phyloP scores from a whole-genome alignment of 2,113 vertebrate genomes.

The Bambusicola thoracicus region DNA sequence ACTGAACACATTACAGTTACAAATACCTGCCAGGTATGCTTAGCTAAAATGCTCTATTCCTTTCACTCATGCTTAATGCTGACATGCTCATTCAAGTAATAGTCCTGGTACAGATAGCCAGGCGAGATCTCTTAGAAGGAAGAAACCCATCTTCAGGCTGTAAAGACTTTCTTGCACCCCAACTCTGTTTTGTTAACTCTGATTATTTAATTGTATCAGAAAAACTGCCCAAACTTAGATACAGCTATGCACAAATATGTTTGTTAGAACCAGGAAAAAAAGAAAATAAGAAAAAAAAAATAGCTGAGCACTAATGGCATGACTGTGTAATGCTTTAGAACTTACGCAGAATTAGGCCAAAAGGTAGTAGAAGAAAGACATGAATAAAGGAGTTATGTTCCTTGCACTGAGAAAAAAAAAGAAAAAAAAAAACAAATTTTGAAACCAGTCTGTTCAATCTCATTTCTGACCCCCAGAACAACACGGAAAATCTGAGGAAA shows the following conservation, averaged over 20 bases:
- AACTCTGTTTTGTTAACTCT: not conserved
- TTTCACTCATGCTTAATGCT: not conserved
- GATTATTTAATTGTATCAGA: not conserved
- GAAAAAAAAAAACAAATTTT: not conserved
- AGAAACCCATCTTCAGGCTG: not conserved
- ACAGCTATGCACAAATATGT: not conserved
- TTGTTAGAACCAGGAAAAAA: not conserved
- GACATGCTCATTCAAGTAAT: not conserved
- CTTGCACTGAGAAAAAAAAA: not conserved
- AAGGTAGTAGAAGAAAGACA: not conserved
- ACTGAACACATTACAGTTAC: not conserved
- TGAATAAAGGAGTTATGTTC: not conserved
- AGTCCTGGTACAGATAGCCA: not conserved
- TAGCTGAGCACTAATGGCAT: not conserved
- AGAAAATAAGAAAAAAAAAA: not conserved
- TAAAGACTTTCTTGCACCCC: not conserved
- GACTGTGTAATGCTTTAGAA: not conserved
- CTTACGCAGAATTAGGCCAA: not conserved
- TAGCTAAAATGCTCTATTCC: not conserved
- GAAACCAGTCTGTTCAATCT: not conserved
- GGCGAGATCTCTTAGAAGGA: not conserved
- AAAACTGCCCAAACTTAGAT: not conserved
- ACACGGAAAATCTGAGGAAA: not conserved
- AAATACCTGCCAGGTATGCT: not conserved
- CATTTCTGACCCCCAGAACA: not conserved